Conservation (phyloP, 1,140 invertebrate genomes). For the Drosophila quadrilineata region DNA sequence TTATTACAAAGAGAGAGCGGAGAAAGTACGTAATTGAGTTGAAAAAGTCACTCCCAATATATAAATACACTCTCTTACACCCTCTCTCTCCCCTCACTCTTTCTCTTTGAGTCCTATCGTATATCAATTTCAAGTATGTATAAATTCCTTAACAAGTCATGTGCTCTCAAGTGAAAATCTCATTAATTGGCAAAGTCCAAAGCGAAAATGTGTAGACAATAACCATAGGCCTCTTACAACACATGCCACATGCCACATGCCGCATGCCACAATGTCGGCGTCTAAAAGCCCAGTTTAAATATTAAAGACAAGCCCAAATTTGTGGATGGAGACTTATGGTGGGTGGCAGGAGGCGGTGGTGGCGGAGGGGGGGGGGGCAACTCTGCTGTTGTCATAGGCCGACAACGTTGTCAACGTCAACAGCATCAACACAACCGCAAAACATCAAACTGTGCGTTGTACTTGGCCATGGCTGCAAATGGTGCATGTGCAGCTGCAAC, state of each 20-base stretch:
- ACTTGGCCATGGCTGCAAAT: background rate
- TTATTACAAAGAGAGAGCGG: background rate
- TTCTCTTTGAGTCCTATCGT: too few species aligned
- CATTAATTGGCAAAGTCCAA: slow-evolving; percentile 49
- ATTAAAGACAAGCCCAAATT: slow-evolving; percentile 26
- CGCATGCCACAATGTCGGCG: too few species aligned
- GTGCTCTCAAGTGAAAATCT: slow-evolving; percentile 24
- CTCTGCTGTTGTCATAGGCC: slow-evolving; percentile 11
- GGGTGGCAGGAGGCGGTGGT: background rate
- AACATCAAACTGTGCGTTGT: slow-evolving; percentile 61
- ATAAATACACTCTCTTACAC: too few species aligned
- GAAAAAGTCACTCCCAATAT: background rate
- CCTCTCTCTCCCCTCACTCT: too few species aligned
- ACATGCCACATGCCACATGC: slow-evolving; percentile 13
- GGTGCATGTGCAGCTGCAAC: too few species aligned
- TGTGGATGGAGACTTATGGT: too few species aligned
- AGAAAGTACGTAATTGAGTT: slow-evolving; percentile 1
- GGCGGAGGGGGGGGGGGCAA: slow-evolving; percentile 3
- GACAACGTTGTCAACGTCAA: slow-evolving; percentile 27
- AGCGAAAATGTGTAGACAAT: slow-evolving; percentile 34
- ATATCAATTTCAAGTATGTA: too few species aligned
- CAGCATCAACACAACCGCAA: slow-evolving; percentile 59
- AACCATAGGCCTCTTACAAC: slow-evolving; percentile 11
- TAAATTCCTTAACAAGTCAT: too few species aligned
- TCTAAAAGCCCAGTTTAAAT: slow-evolving; percentile 54